Evolutionary conservation across 2,888 invertebrate genomes (phyloP).

Genomic region (Sarcophaga caerulescens): DNA sequence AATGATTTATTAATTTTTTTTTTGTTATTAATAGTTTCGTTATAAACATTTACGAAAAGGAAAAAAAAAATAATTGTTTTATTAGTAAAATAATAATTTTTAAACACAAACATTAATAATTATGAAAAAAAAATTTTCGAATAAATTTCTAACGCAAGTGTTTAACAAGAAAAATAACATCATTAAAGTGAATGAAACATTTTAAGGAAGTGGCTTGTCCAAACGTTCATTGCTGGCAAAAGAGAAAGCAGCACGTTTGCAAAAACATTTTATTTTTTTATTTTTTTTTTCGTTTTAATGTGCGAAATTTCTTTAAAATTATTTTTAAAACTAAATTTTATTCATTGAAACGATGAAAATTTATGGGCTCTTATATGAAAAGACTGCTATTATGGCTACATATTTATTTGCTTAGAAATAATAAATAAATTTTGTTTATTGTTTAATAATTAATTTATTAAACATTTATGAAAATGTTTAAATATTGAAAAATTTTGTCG

Average conservation of each 20-base stretch:
- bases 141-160: background rate
- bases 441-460: background rate
- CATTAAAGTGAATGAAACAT: background rate
- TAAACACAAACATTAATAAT: background rate
- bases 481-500: no score
- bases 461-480: no score
- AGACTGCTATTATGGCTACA: background rate
- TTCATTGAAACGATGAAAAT: background rate
- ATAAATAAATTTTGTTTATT: background rate
- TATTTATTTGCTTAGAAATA: slow-evolving; percentile 5
- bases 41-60: background rate
- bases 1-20: background rate
- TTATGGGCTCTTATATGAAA: background rate
- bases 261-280: background rate
- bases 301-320: background rate
- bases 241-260: background rate
- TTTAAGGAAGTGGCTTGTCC: slow-evolving; percentile 4
- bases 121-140: background rate
- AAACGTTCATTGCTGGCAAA: background rate
- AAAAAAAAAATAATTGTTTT: background rate
- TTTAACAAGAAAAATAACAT: no score
- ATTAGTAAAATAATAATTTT: background rate
- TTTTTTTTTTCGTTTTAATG: background rate
- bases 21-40: background rate
- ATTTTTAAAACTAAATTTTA: background rate